Base-by-base conservation (phyloP, 2,113 vertebrate species). In the Saguinus imperator region DNA sequence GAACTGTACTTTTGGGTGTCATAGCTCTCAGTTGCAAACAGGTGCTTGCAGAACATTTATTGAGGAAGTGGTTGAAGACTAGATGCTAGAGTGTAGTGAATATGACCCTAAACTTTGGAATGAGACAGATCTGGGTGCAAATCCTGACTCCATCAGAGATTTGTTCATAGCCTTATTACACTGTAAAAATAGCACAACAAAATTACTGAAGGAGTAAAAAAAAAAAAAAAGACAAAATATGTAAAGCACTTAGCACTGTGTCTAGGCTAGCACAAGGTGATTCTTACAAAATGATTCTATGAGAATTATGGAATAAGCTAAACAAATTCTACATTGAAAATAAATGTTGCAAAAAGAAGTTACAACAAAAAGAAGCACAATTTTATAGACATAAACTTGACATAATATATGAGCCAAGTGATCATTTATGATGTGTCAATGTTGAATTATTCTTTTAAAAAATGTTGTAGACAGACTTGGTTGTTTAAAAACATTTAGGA, bases 401-500 rank as follows among this genome's bases (percentile, higher is more conserved):
- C 16, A 83, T 89, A 79, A 83, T 32, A 1, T 61, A 64, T 64
- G 72, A 90, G 35, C 11, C 32, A 75, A 77, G 3, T 12, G 32
- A 94, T 75, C 50, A 70, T 37, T 90, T 66, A 87, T 52, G 13
- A 77, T 64, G 13, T 48, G 17, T 2, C n/a, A 86, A 50, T 8
- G 21, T 5, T 81, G 68, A 92, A 48, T 57, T 88, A 32, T 48
- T 87, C 50, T 93, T 94, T 37, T 10, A 81, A 72, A 94, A 87
- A 50, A 40, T 72, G 27, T 73, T 40, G 7, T 73, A 73, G 16
- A n/a, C 87, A 84, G 12, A 13, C n/a, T 35, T 66, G 21, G 4
- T 83, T 84, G 16, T 83, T 96, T 92, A 48, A 87, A 86, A 97
- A 64, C 55, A 80, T 73, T 87, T 29, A 89, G 37, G 57, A 95